Percentiles rank a stretch among this genome's conserved stretches.
Conservation (phyloP, 2,797 vertebrate species). For the Phaenicophaeus curvirostris region DNA sequence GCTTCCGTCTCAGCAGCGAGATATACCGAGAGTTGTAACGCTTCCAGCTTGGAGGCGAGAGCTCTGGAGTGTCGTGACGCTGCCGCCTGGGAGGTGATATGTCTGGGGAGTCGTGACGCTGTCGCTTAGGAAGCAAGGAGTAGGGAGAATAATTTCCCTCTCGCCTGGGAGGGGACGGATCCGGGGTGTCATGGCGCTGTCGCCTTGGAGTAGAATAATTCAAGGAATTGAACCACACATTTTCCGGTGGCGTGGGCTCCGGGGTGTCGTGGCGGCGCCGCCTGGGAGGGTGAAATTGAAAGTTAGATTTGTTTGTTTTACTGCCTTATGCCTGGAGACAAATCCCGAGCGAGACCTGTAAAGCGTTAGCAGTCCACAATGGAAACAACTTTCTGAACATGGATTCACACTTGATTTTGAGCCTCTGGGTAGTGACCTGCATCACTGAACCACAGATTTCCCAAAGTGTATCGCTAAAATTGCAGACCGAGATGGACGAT, state of each 20-base stretch:
- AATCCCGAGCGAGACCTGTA: fast-evolving
- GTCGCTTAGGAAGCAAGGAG: background rate
- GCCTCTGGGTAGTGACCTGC: fast-evolving
- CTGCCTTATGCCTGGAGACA: background rate
- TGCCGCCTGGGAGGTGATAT: background rate
- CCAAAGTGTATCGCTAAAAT: background rate
- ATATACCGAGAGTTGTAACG: background rate
- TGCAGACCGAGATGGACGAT: fast-evolving
- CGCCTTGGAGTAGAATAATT: too few species aligned
- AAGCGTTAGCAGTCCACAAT: fast-evolving
- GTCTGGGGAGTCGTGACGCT: background rate
- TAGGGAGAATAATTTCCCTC: too few species aligned
- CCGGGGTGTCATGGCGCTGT: too few species aligned
- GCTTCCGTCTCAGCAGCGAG: too few species aligned
- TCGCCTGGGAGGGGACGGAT: too few species aligned
- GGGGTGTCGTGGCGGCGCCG: background rate
- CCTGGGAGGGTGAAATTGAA: background rate
- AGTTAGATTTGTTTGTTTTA: background rate
- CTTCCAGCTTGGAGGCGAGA: background rate
- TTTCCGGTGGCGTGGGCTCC: background rate
- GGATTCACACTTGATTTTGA: fast-evolving
- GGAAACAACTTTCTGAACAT: fast-evolving
- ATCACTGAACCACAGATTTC: too few species aligned
- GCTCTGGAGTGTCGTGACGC: background rate
- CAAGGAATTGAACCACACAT: too few species aligned